Evolutionary conservation across 2,113 vertebrate species (phyloP).

Genomic region (Aix galericulata): DNA sequence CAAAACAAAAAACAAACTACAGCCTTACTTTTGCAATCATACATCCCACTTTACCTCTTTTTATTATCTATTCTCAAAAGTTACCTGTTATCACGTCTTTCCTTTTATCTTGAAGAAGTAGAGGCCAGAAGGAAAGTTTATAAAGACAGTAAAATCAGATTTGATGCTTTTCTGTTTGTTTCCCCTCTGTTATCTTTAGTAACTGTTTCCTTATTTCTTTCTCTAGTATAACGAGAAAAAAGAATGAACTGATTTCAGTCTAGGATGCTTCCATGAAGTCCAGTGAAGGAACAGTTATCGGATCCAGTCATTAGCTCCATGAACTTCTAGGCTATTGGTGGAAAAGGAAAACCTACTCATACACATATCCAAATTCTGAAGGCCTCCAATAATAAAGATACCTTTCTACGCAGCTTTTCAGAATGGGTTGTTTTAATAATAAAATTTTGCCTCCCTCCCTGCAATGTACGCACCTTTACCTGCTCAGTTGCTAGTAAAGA

Average conservation of each 20-base stretch:
- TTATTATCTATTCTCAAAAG: not conserved
- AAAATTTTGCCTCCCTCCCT: not conserved
- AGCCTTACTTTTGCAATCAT: too few relatives aligned
- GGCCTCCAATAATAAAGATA: not conserved
- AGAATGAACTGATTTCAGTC: not conserved
- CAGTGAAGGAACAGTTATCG: not conserved
- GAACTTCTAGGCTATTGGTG: not conserved
- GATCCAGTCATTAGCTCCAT: not conserved
- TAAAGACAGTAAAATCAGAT: not conserved
- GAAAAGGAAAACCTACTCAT: not conserved
- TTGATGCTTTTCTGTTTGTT: not conserved
- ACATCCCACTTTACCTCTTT: not conserved
- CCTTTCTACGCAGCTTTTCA: not conserved
- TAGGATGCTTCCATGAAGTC: rapidly evolving
- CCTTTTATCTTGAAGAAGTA: not conserved
- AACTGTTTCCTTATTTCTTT: not conserved
- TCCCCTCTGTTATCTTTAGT: not conserved
- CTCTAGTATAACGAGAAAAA: not conserved
- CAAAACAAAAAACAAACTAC: not conserved
- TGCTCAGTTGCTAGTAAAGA: not conserved
- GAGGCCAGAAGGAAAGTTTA: not conserved
- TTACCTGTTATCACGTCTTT: not conserved
- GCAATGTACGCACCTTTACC: not conserved
- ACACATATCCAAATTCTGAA: not conserved
- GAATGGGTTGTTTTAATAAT: not conserved